Evolutionary conservation across 2,797 vertebrate genomes (phyloP).

Genomic region (Bovichtus diacanthus): DNA sequence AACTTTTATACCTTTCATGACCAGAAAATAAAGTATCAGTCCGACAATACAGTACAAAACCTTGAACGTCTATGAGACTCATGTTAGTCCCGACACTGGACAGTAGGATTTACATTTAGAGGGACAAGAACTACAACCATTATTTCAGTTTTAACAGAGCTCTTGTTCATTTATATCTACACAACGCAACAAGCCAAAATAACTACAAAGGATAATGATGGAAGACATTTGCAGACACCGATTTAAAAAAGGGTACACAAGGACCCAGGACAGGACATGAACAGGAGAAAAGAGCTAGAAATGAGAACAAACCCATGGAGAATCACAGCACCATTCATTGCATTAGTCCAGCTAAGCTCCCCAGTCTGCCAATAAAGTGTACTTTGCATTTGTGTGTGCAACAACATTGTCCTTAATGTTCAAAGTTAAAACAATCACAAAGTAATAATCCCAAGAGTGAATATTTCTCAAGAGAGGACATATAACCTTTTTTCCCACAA

Average conservation of each 20-base stretch:
- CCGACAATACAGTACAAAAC: constrained; percentile 22
- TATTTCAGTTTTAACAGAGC: constrained; percentile 12
- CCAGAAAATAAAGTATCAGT: not conserved
- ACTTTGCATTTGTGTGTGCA: constrained; percentile 3
- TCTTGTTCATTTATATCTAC: constrained; percentile 21
- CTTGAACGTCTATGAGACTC: not conserved
- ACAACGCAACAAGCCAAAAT: not conserved
- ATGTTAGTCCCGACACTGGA: not conserved
- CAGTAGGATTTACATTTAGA: not conserved
- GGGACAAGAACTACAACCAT: not conserved
- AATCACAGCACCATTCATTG: constrained; percentile 18
- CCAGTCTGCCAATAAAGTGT: not conserved
- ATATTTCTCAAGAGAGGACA: constrained; percentile 14
- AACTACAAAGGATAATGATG: constrained; percentile 5
- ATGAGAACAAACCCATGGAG: constrained; percentile 1
- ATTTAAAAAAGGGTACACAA: not conserved
- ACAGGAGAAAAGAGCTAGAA: not conserved
- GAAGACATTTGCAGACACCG: constrained; percentile 46
- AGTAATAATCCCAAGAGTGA: not conserved
- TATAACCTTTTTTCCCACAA: not conserved
- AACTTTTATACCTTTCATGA: not conserved
- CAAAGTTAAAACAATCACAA: constrained; percentile 14
- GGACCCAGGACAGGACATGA: constrained; percentile 15
- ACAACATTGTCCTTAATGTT: constrained; percentile 6
- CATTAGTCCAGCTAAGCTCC: constrained; percentile 3